These are phyloP conservation scores for Tetragnatha montana DNA, from an alignment of 2,888 invertebrate genomes.

Conservation along the genomic window DNA sequence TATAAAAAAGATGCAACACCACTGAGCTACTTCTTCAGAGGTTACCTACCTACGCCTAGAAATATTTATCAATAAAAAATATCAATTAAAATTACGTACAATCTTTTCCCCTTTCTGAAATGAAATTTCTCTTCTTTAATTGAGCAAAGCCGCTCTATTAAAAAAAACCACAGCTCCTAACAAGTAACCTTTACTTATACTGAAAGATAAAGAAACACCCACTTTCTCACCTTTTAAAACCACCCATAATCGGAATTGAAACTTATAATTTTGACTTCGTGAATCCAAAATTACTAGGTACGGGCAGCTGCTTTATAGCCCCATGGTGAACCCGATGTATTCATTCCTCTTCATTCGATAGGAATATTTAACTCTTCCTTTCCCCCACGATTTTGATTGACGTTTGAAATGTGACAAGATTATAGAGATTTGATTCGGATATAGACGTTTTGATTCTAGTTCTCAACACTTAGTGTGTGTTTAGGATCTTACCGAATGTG, in stretches of 20 bases:
- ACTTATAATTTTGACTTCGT: not conserved
- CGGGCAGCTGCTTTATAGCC: not conserved
- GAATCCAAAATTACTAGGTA: not conserved
- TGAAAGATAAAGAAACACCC: not conserved
- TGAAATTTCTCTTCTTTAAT: not conserved
- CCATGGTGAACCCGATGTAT: not conserved
- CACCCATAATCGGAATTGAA: not conserved
- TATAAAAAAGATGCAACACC: too few species aligned
- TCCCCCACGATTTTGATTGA: not conserved
- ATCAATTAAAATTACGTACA: too few species aligned
- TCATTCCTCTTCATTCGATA: not conserved
- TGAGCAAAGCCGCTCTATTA: not conserved
- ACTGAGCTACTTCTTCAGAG: too few species aligned
- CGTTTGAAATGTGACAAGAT: not conserved
- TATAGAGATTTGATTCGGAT: not conserved
- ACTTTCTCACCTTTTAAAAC: not conserved
- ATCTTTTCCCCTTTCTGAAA: too few species aligned
- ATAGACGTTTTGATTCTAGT: not conserved
- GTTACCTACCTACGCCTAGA: too few species aligned
- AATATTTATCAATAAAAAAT: too few species aligned
- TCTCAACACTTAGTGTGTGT: too few species aligned
- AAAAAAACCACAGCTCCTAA: not conserved
- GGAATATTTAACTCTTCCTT: not conserved
- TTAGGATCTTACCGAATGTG: too few species aligned
- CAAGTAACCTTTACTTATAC: not conserved